Evolutionary conservation across 2,888 invertebrate species (phyloP).

Genomic region (Limulus polyphemus): DNA sequence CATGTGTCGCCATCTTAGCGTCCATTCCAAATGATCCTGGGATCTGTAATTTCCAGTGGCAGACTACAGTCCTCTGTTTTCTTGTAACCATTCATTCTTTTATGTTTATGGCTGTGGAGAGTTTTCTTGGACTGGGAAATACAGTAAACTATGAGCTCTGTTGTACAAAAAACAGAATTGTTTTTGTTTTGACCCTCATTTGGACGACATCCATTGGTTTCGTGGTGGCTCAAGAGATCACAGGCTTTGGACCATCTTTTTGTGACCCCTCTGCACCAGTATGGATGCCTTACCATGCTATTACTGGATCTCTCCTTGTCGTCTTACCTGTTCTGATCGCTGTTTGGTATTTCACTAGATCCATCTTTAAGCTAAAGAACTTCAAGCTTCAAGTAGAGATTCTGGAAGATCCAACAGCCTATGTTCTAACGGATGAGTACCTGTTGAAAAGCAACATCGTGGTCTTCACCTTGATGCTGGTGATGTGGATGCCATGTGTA

Average conservation of each 20-base stretch:
- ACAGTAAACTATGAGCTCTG: constrained; percentile 35
- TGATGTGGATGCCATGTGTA: constrained; percentile 54
- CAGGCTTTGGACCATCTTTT: constrained; percentile 35
- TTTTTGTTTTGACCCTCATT: constrained; percentile 43
- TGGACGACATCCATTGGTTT: constrained; percentile 47
- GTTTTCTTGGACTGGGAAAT: constrained; percentile 44
- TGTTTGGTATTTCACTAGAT: constrained; percentile 40
- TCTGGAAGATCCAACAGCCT: constrained; percentile 13
- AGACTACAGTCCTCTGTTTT: constrained; percentile 51
- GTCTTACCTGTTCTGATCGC: constrained; percentile 47
- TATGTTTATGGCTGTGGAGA: constrained; percentile 52
- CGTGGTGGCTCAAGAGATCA: constrained; percentile 49
- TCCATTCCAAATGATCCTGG: constrained; percentile 38
- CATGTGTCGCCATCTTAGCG: constrained; percentile 55
- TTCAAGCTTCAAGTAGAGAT: constrained; percentile 15
- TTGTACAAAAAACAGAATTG: constrained; percentile 30
- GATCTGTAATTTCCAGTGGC: constrained; percentile 55
- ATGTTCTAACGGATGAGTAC: constrained; percentile 43
- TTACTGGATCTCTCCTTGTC: constrained; percentile 47
- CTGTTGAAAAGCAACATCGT: constrained; percentile 51
- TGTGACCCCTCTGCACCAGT: constrained; percentile 29
- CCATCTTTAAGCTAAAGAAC: constrained; percentile 30
- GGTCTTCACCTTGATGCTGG: constrained; percentile 49
- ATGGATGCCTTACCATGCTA: constrained; percentile 38
- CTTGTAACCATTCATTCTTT: constrained; percentile 51